Percentiles rank a stretch among this genome's conserved stretches.
Conservation (phyloP, 2,888 invertebrate species). For the Copidosoma aretas region DNA sequence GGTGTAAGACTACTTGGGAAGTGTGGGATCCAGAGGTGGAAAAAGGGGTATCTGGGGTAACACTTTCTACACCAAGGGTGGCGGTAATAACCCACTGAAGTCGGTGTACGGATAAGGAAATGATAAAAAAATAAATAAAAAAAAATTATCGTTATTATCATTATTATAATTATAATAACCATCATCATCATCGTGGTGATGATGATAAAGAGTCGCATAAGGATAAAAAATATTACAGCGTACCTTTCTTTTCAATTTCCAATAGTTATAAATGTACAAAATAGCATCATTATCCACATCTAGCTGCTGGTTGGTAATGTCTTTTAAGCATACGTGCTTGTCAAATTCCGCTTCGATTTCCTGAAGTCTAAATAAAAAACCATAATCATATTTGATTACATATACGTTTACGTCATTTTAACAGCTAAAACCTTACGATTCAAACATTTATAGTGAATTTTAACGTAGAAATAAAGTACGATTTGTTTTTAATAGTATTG, state of each 20-base stretch:
- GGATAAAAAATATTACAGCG: conserved; percentile 60
- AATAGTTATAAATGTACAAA: conserved; percentile 90
- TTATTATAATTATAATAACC: no score
- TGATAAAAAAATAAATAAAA: no score
- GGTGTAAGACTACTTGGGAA: no score
- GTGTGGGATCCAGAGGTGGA: no score
- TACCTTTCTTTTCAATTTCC: conserved; percentile 93
- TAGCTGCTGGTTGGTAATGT: conserved; percentile 79
- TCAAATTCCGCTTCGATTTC: conserved; percentile 95
- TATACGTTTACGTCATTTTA: no score
- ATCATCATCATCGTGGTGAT: no score
- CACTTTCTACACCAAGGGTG: no score
- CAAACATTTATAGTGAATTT: conserved; percentile 1
- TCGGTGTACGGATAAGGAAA: no score
- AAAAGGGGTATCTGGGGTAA: no score
- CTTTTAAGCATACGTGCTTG: conserved; percentile 85
- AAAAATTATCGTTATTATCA: no score
- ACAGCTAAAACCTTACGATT: background rate
- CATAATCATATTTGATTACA: background rate
- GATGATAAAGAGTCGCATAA: no score
- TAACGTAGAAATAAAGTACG: background rate
- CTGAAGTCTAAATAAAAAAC: conserved; percentile 69
- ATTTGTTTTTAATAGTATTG: background rate
- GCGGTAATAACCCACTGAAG: no score
- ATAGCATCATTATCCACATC: conserved; percentile 86